Evolutionary conservation across 2,888 invertebrate genomes (phyloP).

Genomic region (Agriotes lineatus): DNA sequence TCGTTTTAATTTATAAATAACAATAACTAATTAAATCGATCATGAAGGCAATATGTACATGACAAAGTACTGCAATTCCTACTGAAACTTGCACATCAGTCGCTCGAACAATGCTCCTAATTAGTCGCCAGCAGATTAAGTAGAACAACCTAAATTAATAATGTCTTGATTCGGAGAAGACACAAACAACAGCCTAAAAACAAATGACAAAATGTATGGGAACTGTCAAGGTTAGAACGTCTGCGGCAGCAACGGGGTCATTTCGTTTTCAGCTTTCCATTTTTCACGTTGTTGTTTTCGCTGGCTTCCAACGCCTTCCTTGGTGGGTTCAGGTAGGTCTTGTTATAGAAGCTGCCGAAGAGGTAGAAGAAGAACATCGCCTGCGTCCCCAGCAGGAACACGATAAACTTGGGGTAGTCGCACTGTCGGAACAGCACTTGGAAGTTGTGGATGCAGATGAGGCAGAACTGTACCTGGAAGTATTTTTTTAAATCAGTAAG

Average conservation of each 20-base stretch:
- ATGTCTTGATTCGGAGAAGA: constrained; percentile 4
- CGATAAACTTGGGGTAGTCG: constrained; percentile 78
- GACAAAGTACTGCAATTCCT: not conserved
- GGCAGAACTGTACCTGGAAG: constrained; percentile 78
- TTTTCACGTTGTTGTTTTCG: constrained; percentile 42
- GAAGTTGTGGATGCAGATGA: constrained; percentile 80
- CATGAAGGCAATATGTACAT: constrained; percentile 9
- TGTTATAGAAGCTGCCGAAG: constrained; percentile 82
- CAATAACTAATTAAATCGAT: constrained; percentile 28
- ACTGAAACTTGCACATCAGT: not conserved
- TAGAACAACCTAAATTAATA: constrained; percentile 18
- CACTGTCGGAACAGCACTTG: constrained; percentile 74
- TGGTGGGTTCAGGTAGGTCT: constrained; percentile 68
- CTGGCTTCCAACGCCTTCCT: constrained; percentile 11
- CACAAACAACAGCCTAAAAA: constrained; percentile 26
- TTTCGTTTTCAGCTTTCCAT: constrained; percentile 49
- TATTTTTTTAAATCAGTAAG: too few species aligned
- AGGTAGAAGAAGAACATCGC: constrained; percentile 81
- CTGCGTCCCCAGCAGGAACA: constrained; percentile 74
- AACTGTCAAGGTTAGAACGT: not conserved
- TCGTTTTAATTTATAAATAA: constrained; percentile 26
- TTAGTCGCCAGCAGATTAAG: not conserved
- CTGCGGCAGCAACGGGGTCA: not conserved
- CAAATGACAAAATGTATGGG: not conserved
- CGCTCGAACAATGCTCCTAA: not conserved